These are phyloP conservation scores for Drosophila sucinea DNA, from an alignment of 1,140 invertebrate genomes.

Conservation along the genomic window DNA sequence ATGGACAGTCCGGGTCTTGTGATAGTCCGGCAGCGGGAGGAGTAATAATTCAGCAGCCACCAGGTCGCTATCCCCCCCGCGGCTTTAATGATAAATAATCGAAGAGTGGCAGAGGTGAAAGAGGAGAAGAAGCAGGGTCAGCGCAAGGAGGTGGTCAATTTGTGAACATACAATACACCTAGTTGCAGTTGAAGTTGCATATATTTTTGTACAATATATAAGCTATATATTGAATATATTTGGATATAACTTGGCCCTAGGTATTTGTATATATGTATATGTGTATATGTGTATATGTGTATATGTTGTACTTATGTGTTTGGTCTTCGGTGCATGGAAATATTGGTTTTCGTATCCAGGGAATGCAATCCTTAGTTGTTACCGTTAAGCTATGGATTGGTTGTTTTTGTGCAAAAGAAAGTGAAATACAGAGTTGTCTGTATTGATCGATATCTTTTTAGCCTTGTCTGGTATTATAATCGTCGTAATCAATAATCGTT, in stretches of 20 bases:
- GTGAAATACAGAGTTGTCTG: too few species aligned
- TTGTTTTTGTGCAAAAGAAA: too few species aligned
- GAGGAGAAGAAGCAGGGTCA: not conserved
- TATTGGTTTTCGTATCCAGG: not conserved
- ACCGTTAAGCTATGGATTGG: too few species aligned
- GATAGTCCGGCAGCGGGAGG: not conserved
- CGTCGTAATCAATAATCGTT: too few species aligned
- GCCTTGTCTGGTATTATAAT: too few species aligned
- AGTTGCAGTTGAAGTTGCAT: not conserved
- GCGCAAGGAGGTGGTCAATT: not conserved
- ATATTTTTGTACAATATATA: constrained; percentile 1
- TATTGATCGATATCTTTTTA: too few species aligned
- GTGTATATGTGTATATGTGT: constrained; percentile 12
- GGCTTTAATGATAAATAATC: not conserved
- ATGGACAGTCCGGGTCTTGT: not conserved
- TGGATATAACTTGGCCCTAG: not conserved
- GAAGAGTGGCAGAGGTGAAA: not conserved
- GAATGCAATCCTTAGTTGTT: not conserved
- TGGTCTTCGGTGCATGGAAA: constrained; percentile 13
- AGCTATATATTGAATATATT: not conserved
- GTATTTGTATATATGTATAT: not conserved
- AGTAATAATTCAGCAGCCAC: not conserved
- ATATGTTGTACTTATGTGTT: not conserved
- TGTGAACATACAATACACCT: not conserved
- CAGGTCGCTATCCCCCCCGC: not conserved